phyloP scores from a whole-genome alignment of 2,888 invertebrate genomes.

The Eilema sororculum region DNA sequence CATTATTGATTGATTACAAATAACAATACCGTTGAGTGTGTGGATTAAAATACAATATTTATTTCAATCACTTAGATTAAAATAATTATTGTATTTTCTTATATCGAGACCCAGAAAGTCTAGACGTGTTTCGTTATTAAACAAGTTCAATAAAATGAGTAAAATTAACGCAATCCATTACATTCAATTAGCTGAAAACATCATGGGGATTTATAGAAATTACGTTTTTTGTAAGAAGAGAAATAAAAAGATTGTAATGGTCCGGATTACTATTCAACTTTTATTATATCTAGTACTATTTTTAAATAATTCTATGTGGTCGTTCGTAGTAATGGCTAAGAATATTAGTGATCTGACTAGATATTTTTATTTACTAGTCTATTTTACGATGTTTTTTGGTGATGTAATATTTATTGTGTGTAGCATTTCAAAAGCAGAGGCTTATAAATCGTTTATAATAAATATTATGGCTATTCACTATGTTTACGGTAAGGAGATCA shows the following conservation, averaged over 20 bases:
- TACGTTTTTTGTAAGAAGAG: not conserved
- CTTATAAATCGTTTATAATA: not conserved
- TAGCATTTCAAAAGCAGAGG: not conserved
- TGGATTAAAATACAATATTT: too few species aligned
- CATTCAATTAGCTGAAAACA: constrained; percentile 7
- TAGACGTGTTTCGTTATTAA: not conserved
- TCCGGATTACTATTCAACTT: not conserved
- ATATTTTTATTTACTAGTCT: not conserved
- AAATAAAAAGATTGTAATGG: not conserved
- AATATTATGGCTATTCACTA: not conserved
- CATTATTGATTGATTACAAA: not conserved
- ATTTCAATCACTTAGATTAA: too few species aligned
- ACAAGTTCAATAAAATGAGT: not conserved
- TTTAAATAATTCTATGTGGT: not conserved
- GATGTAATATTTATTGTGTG: not conserved
- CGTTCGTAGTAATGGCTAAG: not conserved
- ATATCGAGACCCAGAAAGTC: not conserved
- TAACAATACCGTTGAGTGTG: not conserved
- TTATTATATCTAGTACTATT: not conserved
- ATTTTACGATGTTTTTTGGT: not conserved
- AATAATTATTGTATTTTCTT: not conserved
- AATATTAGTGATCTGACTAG: not conserved
- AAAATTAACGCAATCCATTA: not conserved
- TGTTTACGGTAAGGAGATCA: not conserved
- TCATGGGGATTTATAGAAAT: constrained; percentile 7